Evolutionary conservation across 2,888 invertebrate species (phyloP), one percentile per base, ranked within the genome.

Genomic region (Urechis unicinctus): DNA sequence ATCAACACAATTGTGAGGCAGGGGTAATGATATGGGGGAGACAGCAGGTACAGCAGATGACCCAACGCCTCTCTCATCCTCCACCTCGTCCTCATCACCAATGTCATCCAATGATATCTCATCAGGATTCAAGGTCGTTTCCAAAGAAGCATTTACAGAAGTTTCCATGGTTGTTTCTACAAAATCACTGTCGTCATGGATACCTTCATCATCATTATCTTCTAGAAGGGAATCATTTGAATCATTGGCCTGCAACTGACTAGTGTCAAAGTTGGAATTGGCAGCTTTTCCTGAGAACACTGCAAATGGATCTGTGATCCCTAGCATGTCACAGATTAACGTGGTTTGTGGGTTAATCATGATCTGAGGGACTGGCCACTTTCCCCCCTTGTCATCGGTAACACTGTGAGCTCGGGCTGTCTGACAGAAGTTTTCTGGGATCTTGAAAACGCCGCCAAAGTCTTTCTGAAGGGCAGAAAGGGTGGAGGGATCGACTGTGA

Each of bases 371-470:
- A 61, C 43, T 13, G 58, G 58, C 1, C 55, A 53, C 26, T 21
- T 28, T n/a, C 22, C 3, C 21, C 6, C 6, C 17, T 6, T 45
- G 13, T 45, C 13, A 45, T 45, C 17, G 6, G n/a, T 21, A 24
- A 45, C 29, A 13, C 13, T 9, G 21, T 45, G 22, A 9, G 55
- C 41, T 2, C 36, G 50, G 1, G 86, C 89, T 13, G 91, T 92
- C 65, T 81, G 83, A 22, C 81, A 81, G 80, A 98, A 98, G 78
- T 87, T 88, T 0, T 84, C 78, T 0, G 90, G 90, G 54, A 97
- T 83, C 47, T 74, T 77, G 50, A 94, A 79, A 67, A 86, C 81
- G 52, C 82, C 81, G 41, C 83, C 81, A 71, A 95, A 86, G 71
- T 86, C 82, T 45, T 81, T 78, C 1, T 81, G 68, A 3, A 92